phyloP scores from a whole-genome alignment of 2,797 vertebrate species.

The Syndactyla subalaris region DNA sequence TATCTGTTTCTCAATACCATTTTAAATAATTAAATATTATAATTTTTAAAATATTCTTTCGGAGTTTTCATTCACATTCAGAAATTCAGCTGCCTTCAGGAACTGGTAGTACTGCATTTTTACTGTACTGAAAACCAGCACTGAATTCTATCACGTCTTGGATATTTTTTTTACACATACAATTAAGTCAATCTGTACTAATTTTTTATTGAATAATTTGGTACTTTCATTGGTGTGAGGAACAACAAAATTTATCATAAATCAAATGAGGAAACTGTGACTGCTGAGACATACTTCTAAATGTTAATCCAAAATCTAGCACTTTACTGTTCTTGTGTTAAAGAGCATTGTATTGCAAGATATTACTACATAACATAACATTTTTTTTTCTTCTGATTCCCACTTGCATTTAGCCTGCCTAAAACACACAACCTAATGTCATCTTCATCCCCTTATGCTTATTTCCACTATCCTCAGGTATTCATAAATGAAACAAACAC shows the following conservation, averaged over 20 bases:
- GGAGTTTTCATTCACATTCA: neutral
- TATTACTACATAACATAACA: neutral
- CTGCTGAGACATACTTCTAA: neutral
- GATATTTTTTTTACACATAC: neutral
- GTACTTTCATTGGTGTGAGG: neutral
- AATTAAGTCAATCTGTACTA: neutral
- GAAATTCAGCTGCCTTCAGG: neutral
- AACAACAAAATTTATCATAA: neutral
- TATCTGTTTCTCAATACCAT: neutral
- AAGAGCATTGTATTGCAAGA: neutral
- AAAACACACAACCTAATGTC: neutral
- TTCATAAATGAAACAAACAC: neutral
- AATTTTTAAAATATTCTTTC: neutral
- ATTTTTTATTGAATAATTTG: neutral
- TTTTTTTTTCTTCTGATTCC: neutral
- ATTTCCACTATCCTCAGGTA: neutral
- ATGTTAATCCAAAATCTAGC: neutral
- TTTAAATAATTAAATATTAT: neutral
- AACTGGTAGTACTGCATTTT: neutral
- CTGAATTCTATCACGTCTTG: neutral
- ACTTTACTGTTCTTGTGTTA: neutral
- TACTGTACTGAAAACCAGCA: neutral
- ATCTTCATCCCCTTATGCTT: neutral
- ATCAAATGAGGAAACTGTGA: neutral
- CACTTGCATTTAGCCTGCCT: neutral